These are phyloP conservation scores for Nemopilema nomurai DNA, from an alignment of 30 jellyfish, hydroid and myxozoan species.

Conservation along the genomic window DNA sequence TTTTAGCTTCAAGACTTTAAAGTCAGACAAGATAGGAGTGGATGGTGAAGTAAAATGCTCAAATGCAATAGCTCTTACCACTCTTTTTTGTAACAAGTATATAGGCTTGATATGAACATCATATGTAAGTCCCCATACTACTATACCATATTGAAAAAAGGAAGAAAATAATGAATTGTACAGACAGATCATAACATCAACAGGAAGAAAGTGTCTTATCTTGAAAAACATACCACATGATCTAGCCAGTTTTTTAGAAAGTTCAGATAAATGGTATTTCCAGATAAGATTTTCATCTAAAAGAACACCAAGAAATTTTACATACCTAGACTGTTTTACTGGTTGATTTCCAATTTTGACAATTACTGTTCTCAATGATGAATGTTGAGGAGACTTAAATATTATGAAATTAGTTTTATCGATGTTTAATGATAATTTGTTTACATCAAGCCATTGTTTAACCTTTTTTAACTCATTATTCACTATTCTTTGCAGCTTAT, in stretches of 20 bases:
- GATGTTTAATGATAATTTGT: constrained; percentile 47
- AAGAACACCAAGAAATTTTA: constrained; percentile 44
- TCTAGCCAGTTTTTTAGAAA: constrained; percentile 30
- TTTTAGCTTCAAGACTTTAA: constrained; percentile 42
- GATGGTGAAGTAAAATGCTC: constrained; percentile 59
- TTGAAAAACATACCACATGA: constrained; percentile 22
- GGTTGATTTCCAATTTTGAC: constrained; percentile 40
- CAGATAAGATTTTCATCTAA: constrained; percentile 30
- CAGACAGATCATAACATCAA: constrained; percentile 48
- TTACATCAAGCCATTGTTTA: constrained; percentile 60
- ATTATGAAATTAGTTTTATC: constrained; percentile 57
- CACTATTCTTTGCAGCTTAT: constrained; percentile 38
- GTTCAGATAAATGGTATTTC: constrained; percentile 17
- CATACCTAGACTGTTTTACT: constrained; percentile 37
- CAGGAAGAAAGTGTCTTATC: constrained; percentile 45
- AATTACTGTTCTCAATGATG: constrained; percentile 8
- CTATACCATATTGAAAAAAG: constrained; percentile 59
- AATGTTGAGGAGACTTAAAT: constrained; percentile 41
- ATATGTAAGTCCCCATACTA: constrained; percentile 47
- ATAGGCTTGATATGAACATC: constrained; percentile 39
- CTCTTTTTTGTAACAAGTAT: constrained; percentile 56
- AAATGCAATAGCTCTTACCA: constrained; percentile 46
- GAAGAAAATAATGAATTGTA: constrained; percentile 63
- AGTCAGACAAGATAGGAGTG: constrained; percentile 59
- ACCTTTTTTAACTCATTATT: constrained; percentile 57